Base-by-base conservation (phyloP, 2,113 vertebrate species). In the Plotosus lineatus region DNA sequence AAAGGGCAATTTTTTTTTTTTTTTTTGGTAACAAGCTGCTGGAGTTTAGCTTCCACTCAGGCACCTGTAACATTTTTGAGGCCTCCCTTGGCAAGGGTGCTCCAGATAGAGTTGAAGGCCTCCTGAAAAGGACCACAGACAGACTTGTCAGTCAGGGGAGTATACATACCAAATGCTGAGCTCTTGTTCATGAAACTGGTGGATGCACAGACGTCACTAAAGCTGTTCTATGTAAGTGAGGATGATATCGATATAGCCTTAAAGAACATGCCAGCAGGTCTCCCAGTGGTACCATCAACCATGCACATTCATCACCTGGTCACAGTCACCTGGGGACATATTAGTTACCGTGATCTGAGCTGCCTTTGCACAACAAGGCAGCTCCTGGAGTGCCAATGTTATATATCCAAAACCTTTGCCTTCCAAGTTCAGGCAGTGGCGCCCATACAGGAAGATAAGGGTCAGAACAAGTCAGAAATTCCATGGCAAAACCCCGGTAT, bases 301-400 rank as follows among this genome's bases (percentile, higher is more conserved):
- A 80, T 58, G 38, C 44, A 26, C 26, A 40, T 80, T 19, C 55
- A 81, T 26, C 71, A 75, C 28, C 23, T 81, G 5, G 50, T 53
- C 15, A 74, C 28, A 19, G 21, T 36, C 11, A 36, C 79, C 50
- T 71, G 56, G 51, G 56, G 55, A 23, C 50, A n/a, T n/a, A n/a
- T n/a, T n/a, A n/a, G n/a, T n/a, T n/a, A n/a, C n/a, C n/a, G n/a
- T n/a, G n/a, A n/a, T n/a, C n/a, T n/a, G n/a, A n/a, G n/a, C 74
- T 60, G 69, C 8, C 69, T 56, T 8, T 75, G 73, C 19, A 53
- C 48, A 23, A n/a, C 17, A 10, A 53, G 28, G 21, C 73, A 75
- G 51, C 23, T 26, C 51, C 46, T 17, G 26, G 42, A 72, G 46
- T 51, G 46, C 3, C 11, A 12, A 3, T n/a, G 11, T 10, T 51